Base-by-base conservation (phyloP, 2,888 invertebrate species). In the Melipona bicolor region DNA sequence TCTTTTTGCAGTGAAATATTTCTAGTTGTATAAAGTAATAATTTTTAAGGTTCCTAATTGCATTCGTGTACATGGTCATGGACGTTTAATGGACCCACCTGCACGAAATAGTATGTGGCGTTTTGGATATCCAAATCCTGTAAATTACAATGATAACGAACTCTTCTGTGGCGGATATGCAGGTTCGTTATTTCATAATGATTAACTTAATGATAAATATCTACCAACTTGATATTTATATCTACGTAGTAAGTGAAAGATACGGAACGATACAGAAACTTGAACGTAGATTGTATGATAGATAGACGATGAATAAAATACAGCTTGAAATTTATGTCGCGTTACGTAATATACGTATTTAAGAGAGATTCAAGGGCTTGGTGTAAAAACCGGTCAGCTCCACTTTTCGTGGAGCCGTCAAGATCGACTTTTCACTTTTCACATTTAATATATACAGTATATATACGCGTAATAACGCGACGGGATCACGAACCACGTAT, bases 51-150 rank as follows among this genome's bases (percentile, higher is more conserved):
- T 72, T 50, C 69, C 61, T 6, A 77, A 79, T 75, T 61, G 50
- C 32, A 72, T 68, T 68, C 56, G 74, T 43, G 97, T 96, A 0
- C 95, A 95, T 87, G 97, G 97, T 15, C 98, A 98, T 95, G 98
- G 98, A 5, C 95, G 98, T 62, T 95, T 99, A 84, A 97, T 98
- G 97, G 98, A 98, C 94, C 99, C 99, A 0, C 98, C 99, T 4
- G 97, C 98, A 0, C 96, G 99, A 82, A 98, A 98, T 95, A 97
- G 97, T 71, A 98, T 98, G 98, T 99, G 99, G 99, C 96, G 99
- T 83, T 97, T 97, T 92, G 99, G 99, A 0, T 99, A 97, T 95
- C 97, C 97, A n/a, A 98, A 98, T 95, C 98, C 98, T 3, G 98
- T 98, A 81, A 98, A 99, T 95, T 99, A 98, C 94, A 98, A 98